Base-by-base conservation (phyloP, 1,140 invertebrate species). In the Drosophila ironensis region DNA sequence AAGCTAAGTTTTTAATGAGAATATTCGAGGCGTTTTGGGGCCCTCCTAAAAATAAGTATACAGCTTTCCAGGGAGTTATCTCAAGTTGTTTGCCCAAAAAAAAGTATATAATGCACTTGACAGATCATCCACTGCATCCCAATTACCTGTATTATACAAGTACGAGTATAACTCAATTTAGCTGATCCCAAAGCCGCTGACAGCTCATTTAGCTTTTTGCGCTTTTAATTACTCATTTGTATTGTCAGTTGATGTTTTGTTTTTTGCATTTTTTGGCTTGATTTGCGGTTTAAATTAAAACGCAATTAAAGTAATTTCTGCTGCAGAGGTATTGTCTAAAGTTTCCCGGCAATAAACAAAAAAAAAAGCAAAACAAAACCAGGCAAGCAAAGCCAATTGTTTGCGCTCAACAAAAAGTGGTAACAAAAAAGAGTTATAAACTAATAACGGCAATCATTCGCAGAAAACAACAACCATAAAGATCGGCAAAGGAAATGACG, bases 361-460 rank as follows among this genome's bases (percentile, higher is more conserved):
- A 35, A 47, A 35, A 33, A 33, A 30, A 3, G 4, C 3, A 30
- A 30, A 33, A 42, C 25, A 61, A 66, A 27, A 48, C 57, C 46
- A 67, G 61, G 35, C 47, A 60, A 70, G 17, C 17, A 30, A 42
- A 12, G 20, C 6, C 24, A 25, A 52, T 42, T 37, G 28, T 44
- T 41, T 53, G 22, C 4, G 9, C n/a, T 4, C 16, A 27, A 33
- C 11, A 44, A 51, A 24, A 60, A 19, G 37, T 30, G 28, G 0
- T 9, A 14, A 22, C 33, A 25, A 33, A 59, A 44, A 72, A 57
- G 12, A 38, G 42, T 63, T 77, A 70, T 77, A 77, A 64, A 73
- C 76, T 73, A 73, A 84, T 84, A 73, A 77, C 53, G 57, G 57
- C 56, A 84, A 73, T 72, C 75, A 70, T 45, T 57, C 44, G 37